Conservation (phyloP, 2,888 invertebrate species). For the Antheraea yamamai region DNA sequence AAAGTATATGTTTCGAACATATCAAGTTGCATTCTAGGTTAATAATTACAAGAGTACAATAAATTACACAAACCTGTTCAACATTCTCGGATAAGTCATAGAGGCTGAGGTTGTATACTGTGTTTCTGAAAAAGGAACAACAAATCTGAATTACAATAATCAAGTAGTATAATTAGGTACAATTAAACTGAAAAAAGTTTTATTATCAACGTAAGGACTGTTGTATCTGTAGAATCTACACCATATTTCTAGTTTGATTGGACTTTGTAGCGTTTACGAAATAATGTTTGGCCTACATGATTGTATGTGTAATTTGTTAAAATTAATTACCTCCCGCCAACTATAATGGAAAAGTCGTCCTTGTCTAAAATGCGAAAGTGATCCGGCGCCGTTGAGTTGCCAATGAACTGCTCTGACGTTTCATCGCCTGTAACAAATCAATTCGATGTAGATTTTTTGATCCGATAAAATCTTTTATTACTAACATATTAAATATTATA, state of each 20-base stretch:
- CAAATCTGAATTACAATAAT: background rate
- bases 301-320: background rate
- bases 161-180: background rate
- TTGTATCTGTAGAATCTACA: background rate
- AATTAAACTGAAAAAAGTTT: background rate
- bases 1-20: background rate
- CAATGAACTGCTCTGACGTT: constrained; percentile 88
- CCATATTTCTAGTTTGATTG: background rate
- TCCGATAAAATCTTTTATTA: background rate
- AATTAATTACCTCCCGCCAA: constrained; percentile 90
- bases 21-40: background rate
- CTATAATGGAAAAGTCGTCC: constrained; percentile 91
- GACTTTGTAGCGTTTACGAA: background rate
- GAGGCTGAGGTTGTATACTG: constrained; percentile 94
- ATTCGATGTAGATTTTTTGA: constrained; percentile 45
- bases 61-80: constrained; percentile 82
- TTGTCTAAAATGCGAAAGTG: constrained; percentile 95
- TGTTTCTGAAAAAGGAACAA: constrained; percentile 85
- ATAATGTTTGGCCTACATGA: background rate
- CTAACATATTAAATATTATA: background rate
- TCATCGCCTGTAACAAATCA: constrained; percentile 85
- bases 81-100: constrained; percentile 90
- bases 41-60: background rate
- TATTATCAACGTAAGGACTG: background rate
- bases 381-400: constrained; percentile 90